phyloP scores from a whole-genome alignment of 2,888 invertebrate species.

The Lordiphosa fenestrarum region DNA sequence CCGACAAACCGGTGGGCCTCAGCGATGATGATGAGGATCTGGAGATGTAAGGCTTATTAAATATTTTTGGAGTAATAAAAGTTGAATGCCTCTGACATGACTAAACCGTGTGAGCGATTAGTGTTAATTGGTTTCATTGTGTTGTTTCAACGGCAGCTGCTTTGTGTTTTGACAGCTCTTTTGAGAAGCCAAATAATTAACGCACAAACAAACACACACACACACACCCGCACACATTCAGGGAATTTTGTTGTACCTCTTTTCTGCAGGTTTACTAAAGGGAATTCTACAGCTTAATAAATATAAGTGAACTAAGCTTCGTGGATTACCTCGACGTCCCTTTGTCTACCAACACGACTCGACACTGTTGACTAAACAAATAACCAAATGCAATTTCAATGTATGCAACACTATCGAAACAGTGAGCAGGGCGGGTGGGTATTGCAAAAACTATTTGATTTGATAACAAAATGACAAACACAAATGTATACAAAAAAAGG shows the following conservation, averaged over 20 bases:
- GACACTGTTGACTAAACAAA: constrained; percentile 42
- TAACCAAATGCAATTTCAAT: constrained; percentile 54
- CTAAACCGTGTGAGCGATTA: constrained; percentile 17
- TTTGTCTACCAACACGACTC: constrained; percentile 47
- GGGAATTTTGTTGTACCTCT: constrained; percentile 11
- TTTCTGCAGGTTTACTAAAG: too few relatives aligned
- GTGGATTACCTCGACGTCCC: constrained; percentile 35
- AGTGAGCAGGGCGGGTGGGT: not conserved
- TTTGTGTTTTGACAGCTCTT: constrained; percentile 58
- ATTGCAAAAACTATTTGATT: constrained; percentile 43
- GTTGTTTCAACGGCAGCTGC: constrained; percentile 22
- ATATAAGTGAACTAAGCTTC: too few relatives aligned
- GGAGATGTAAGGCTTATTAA: constrained; percentile 12
- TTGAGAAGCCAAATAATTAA: constrained; percentile 53
- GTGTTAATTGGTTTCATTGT: constrained; percentile 27
- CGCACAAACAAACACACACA: constrained; percentile 30
- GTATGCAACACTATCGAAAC: constrained; percentile 18
- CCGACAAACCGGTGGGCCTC: constrained; percentile 47
- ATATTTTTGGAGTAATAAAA: constrained; percentile 14
- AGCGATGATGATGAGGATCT: constrained; percentile 43
- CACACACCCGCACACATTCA: constrained; percentile 16
- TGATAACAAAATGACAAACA: constrained; percentile 44
- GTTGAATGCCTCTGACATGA: constrained; percentile 34
- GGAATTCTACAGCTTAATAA: too few relatives aligned
- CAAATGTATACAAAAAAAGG: constrained; percentile 3